Evolutionary conservation across 2,888 invertebrate genomes (phyloP), one percentile per base, ranked within the genome.

Genomic region (Mesopsocus fuscifrons): DNA sequence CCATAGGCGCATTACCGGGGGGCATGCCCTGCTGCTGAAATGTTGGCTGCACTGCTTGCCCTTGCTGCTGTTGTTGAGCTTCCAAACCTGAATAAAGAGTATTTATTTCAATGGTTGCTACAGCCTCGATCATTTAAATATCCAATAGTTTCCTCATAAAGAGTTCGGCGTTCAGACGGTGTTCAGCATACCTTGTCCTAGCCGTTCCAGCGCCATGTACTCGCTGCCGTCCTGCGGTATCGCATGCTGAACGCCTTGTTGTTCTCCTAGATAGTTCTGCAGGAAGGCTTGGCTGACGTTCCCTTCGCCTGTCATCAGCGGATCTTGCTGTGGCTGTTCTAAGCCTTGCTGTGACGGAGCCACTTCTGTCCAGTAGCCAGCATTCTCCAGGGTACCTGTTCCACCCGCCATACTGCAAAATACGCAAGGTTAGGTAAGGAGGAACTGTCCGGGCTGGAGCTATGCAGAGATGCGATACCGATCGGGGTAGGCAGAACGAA

Each of bases 311-410:
- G 38, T 38, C 38, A 38, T 38, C 18, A 38, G 20, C 17, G 38
- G 38, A 20, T 38, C 38, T 11, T 38, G 38, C 38, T 38, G 38
- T n/a, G 38, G 38, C 11, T 38, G 38, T 18, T 38, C 38, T 4
- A 38, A 6, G 20, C 18, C 21, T 13, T 34, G 13, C 18, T 34
- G 34, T 15, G 38, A 6, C 5, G 9, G 13, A 13, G 18, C 20
- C 17, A 38, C 38, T 6, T 38, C 38, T 20, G 38, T 20, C 38
- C 38, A 38, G 21, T 38, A 38, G 5, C 18, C 21, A 3, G 33
- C 16, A 6, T 33, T n/a, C n/a, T n/a, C n/a, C n/a, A n/a, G n/a
- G n/a, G n/a, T n/a, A n/a, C n/a, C n/a, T n/a, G n/a, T n/a, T n/a
- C n/a, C n/a, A n/a, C n/a, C n/a, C n/a, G n/a, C n/a, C n/a, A n/a